Conservation (phyloP, 2,888 invertebrate species). For the Lasioglossum figueresi region DNA sequence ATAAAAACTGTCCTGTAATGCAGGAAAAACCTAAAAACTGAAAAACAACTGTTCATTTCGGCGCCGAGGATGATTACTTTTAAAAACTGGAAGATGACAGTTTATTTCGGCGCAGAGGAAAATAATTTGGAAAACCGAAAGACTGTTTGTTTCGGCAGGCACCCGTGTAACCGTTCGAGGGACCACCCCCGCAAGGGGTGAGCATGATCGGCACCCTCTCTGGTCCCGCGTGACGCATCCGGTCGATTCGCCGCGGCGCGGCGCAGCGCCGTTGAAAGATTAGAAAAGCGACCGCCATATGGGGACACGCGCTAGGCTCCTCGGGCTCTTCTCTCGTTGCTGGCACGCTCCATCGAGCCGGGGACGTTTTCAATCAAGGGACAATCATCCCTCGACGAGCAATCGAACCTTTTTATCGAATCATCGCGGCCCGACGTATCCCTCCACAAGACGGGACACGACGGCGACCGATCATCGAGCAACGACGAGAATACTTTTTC, state of each 20-base stretch:
- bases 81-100: background rate
- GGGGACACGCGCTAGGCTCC: constrained; percentile 40
- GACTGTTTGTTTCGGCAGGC: background rate
- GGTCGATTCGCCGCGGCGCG: constrained; percentile 46
- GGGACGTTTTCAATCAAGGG: constrained; percentile 76
- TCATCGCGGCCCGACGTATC: constrained; percentile 66
- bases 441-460: constrained; percentile 45
- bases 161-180: background rate
- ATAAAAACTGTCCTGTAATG: too few species aligned
- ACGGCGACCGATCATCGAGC: constrained; percentile 61
- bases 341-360: constrained; percentile 67
- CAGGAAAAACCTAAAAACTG: background rate
- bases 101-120: background rate
- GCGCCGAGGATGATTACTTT: background rate
- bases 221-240: constrained; percentile 46
- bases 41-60: background rate
- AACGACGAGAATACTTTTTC: constrained; percentile 56
- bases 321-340: constrained; percentile 21
- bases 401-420: constrained; percentile 74
- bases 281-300: constrained; percentile 64
- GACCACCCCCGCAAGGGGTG: background rate
- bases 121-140: background rate
- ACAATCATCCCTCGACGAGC: constrained; percentile 77
- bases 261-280: constrained; percentile 64
- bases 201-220: constrained; percentile 36